Evolutionary conservation across 1,140 invertebrate species (phyloP).

Genomic region (Chironomus striatipennis): DNA sequence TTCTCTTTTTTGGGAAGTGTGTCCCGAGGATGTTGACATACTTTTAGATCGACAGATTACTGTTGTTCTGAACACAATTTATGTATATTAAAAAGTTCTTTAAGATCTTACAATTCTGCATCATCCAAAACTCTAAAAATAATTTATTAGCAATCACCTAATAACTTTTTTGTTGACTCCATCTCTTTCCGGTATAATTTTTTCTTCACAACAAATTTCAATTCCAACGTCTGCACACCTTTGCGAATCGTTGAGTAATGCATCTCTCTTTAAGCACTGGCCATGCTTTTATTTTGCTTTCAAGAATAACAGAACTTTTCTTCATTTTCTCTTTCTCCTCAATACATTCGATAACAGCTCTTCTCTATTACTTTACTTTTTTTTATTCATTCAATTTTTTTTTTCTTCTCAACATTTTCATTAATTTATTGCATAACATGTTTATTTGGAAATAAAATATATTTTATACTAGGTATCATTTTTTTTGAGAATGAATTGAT

Average conservation of each 20-base stretch:
- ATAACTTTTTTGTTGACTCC: background rate
- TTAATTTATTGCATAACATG: constrained; percentile 9
- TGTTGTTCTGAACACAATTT: too few species aligned
- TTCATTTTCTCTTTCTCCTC: constrained; percentile 1
- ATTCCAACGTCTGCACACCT: background rate
- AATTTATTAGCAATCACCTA: background rate
- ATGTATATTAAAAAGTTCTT: too few species aligned
- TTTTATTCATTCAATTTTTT: background rate
- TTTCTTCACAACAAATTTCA: background rate
- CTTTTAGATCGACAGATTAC: too few species aligned
- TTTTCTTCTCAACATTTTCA: background rate
- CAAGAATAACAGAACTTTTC: constrained; percentile 7
- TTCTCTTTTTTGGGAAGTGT: too few species aligned
- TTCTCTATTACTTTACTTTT: background rate
- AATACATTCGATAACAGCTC: background rate
- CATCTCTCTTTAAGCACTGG: background rate
- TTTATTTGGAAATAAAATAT: background rate
- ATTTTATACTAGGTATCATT: background rate
- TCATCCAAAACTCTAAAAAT: too few species aligned
- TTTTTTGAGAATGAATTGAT: background rate
- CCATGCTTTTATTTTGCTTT: constrained; percentile 13
- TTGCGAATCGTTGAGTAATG: background rate
- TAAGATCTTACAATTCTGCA: too few species aligned
- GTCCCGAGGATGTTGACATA: too few species aligned
- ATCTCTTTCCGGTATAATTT: background rate